Evolutionary conservation across 2,888 invertebrate genomes (phyloP), one percentile per base, ranked within the genome.

Genomic region (Epirrita christyi): DNA sequence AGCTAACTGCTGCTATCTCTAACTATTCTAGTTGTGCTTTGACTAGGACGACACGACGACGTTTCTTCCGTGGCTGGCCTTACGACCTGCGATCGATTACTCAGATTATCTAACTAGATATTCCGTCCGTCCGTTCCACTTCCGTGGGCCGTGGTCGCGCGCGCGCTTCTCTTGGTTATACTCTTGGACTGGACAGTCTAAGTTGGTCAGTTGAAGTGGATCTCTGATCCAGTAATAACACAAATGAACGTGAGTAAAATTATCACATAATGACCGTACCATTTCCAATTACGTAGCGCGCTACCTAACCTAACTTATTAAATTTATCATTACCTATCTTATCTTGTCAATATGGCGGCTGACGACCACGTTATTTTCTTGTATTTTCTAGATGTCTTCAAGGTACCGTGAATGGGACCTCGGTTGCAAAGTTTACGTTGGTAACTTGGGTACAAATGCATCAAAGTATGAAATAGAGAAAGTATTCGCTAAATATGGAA

Each of bases 391-490:
- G 85, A 96, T 95, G 95, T 96, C 96, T 72, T 96, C 96, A 69
- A 95, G 96, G 66, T 92, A 92, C 71, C 83, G 93, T 37, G 97
- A 97, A 84, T 96, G 97, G 96, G 96, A 96, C 80, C 90, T 97
- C 29, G 95, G 96, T 27, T 97, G 97, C 88, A 98, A 98, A 88
- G 97, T 98, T 0, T 98, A 98, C 81, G 97, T 98, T 27, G 98
- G 98, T 14, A 98, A 98, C 80, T 93, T 98, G 64, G 97, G 97
- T 6, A 97, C 96, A 70, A 97, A 97, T 76, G 97, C 97, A 6
- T 96, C 97, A 10, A 97, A 97, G 85, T 96, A 96, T 80, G 97
- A 97, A 86, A 94, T 97, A 58, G 98, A 98, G 84, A 96, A 96
- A 75, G 94, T 96, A 8, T 98, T 98, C 84, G 93, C 95, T 56